Conservation (phyloP, 2,888 invertebrate species). For the Dryococelus australis region DNA sequence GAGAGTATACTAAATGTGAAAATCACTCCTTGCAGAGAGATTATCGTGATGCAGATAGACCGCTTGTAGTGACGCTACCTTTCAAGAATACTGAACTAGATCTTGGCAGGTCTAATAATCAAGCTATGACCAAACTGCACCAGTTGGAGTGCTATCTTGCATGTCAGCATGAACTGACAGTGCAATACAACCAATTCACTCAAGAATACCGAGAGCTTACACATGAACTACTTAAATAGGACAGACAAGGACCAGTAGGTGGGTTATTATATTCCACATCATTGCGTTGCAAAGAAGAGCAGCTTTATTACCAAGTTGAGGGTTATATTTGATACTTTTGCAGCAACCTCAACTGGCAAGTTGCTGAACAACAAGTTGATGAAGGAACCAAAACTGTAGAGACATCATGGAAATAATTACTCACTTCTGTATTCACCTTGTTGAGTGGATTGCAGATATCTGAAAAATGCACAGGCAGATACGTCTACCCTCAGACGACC, state of each 20-base stretch:
- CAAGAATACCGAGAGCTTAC: neutral
- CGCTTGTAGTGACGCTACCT: neutral
- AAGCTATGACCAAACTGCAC: neutral
- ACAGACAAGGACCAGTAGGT: neutral
- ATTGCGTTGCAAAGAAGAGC: neutral
- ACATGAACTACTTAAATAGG: neutral
- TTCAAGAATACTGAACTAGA: neutral
- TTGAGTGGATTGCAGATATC: neutral
- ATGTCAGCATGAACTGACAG: neutral
- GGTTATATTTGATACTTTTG: constrained; percentile 6
- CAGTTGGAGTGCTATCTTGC: neutral
- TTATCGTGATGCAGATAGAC: neutral
- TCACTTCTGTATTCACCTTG: neutral
- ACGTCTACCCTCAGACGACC: neutral
- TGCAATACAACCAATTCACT: neutral
- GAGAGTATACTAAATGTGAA: neutral
- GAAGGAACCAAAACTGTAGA: neutral
- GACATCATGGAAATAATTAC: neutral
- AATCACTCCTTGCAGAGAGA: neutral
- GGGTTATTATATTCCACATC: neutral
- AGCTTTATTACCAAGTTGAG: constrained; percentile 6
- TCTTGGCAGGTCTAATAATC: neutral
- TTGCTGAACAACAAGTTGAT: neutral
- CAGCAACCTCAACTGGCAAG: neutral
- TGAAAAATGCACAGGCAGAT: neutral